Evolutionary conservation across 2,888 invertebrate genomes (phyloP).

Genomic region (Lycaena phlaeas): DNA sequence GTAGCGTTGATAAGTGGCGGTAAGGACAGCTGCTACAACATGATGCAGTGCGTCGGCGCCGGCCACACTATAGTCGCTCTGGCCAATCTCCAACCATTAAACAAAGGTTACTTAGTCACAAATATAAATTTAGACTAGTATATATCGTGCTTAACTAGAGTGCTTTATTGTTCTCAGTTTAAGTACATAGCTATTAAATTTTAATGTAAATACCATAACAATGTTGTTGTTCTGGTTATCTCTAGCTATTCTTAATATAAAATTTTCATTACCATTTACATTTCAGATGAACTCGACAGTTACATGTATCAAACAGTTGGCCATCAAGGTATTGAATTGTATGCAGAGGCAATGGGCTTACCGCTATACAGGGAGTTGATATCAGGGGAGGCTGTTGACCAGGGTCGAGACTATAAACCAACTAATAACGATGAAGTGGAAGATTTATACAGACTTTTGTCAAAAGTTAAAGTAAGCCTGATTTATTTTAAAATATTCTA

Average conservation of each 20-base stretch:
- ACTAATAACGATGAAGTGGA: constrained; percentile 96
- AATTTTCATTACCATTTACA: too few species aligned
- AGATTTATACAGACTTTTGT: constrained; percentile 90
- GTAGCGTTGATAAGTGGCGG: constrained; percentile 96
- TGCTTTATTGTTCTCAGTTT: constrained; percentile 6
- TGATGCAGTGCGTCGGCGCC: constrained; percentile 97
- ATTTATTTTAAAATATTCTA: too few species aligned
- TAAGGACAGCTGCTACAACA: constrained; percentile 99
- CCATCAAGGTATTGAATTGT: constrained; percentile 91
- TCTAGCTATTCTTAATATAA: too few species aligned
- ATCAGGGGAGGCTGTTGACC: constrained; percentile 85
- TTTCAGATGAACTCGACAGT: constrained; percentile 91
- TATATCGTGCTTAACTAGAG: constrained; percentile 14
- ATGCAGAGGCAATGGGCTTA: constrained; percentile 94
- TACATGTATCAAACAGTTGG: constrained; percentile 99
- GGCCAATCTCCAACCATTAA: constrained; percentile 93
- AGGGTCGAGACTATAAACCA: constrained; percentile 84
- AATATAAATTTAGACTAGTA: constrained; percentile 13
- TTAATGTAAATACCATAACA: too few species aligned
- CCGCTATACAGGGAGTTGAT: constrained; percentile 92
- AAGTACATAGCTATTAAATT: too few species aligned
- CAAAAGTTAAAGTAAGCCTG: constrained; percentile 78
- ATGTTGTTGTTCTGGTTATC: too few species aligned
- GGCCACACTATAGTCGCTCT: constrained; percentile 96
- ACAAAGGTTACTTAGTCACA: constrained; percentile 74